Base-by-base conservation (phyloP, 2,888 invertebrate genomes). In the Emmelina monodactyla region DNA sequence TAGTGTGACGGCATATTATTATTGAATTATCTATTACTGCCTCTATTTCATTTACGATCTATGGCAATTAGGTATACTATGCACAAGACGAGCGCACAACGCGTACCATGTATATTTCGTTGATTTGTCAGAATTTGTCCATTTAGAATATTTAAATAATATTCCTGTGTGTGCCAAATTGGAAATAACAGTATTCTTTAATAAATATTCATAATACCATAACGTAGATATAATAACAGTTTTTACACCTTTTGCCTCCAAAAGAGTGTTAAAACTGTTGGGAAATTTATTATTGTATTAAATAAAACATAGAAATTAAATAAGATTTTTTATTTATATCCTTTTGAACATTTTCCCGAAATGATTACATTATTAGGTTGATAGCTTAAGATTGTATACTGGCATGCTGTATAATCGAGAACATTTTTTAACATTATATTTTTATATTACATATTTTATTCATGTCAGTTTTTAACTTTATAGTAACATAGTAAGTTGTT, bases 301-400 rank as follows among this genome's bases (percentile, higher is more conserved):
- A 55, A 65, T 58, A 65, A 65, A 68, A 64, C 68, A 69, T 72
- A 76, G 70, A 73, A 59, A 70, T 72, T 70, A 69, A 61, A 59
- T 50, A 42, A 48, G 30, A 34, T 52, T 45, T 58, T 61, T 66
- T 52, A 56, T 54, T 53, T 49, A 30, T 22, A 37, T 13, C 12
- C 14, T 5, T 19, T 19, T 19, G 19, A 19, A 9, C 9, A 9
- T 19, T 19, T 6, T 19, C n/a, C n/a, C n/a, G n/a, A n/a, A n/a
- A n/a, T n/a, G n/a, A n/a, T n/a, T n/a, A n/a, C n/a, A n/a, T n/a
- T n/a, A n/a, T n/a, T n/a, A n/a, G n/a, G n/a, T n/a, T n/a, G n/a
- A n/a, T n/a, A n/a, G n/a, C n/a, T n/a, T n/a, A n/a, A n/a, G n/a
- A n/a, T n/a, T n/a, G n/a, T n/a, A n/a, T n/a, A n/a, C n/a, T n/a